These are phyloP conservation scores for Rhodinocichla rosea DNA, from an alignment of 2,113 vertebrate genomes.

Conservation along the genomic window DNA sequence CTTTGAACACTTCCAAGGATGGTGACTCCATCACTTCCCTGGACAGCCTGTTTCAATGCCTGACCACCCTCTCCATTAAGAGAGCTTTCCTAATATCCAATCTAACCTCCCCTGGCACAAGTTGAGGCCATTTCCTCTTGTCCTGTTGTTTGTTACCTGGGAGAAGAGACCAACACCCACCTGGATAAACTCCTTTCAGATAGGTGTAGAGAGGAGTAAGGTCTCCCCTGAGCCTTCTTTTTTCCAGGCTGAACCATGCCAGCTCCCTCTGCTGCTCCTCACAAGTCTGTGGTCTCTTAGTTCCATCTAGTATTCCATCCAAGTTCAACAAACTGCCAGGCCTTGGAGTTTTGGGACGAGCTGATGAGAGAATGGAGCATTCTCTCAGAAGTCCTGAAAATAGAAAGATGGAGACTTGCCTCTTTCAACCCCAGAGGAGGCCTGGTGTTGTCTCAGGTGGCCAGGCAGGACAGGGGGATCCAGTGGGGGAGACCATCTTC, in stretches of 20 bases:
- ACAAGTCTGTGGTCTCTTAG: not conserved
- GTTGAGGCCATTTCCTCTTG: not conserved
- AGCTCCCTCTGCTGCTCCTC: not conserved
- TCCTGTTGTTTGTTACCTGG: not conserved
- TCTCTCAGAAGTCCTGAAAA: not conserved
- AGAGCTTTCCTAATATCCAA: not conserved
- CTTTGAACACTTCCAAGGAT: not conserved
- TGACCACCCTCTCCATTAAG: not conserved
- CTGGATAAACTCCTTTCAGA: not conserved
- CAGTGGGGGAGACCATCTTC: rapidly evolving
- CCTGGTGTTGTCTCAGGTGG: not conserved
- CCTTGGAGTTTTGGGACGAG: not conserved
- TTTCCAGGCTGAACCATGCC: not conserved
- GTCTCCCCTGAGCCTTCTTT: not conserved
- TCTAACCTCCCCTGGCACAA: not conserved
- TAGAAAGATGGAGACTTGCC: not conserved
- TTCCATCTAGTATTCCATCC: not conserved
- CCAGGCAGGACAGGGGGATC: not conserved
- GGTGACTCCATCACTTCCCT: not conserved
- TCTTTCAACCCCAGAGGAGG: not conserved
- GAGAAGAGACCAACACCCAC: not conserved
- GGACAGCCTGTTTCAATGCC: not conserved
- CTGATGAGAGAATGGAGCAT: not conserved
- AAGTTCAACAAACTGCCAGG: not conserved
- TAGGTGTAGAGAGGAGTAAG: rapidly evolving